These are phyloP conservation scores for Nicator chloris DNA, from an alignment of 2,113 vertebrate species.

Conservation along the genomic window DNA sequence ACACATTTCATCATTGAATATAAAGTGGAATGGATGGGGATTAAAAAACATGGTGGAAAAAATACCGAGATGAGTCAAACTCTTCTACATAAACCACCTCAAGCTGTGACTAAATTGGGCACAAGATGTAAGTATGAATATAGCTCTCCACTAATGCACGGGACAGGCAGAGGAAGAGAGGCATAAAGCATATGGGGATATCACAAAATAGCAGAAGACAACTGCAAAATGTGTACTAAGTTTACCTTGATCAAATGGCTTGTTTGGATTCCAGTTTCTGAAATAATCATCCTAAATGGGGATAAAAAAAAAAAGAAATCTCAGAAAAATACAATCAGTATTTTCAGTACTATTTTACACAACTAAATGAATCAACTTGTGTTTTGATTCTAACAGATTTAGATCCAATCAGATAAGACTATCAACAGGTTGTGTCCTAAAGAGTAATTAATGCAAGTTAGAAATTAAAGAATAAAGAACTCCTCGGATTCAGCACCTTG, in stretches of 20 bases:
- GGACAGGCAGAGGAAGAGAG: neutral
- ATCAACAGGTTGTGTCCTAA: neutral
- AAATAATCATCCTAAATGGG: conserved; percentile 80
- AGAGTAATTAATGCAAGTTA: neutral
- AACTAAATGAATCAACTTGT: neutral
- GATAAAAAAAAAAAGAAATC: neutral
- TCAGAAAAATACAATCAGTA: conserved; percentile 13
- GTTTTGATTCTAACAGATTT: neutral
- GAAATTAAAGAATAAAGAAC: neutral
- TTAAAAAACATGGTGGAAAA: neutral
- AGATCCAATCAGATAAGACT: neutral
- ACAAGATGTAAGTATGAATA: neutral
- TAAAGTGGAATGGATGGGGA: neutral
- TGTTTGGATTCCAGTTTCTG: conserved; percentile 84
- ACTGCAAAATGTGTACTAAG: neutral
- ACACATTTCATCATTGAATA: neutral
- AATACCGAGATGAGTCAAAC: neutral
- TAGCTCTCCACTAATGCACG: neutral
- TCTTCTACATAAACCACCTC: neutral
- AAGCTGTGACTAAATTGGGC: conserved; percentile 1
- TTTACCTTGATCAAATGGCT: conserved; percentile 85
- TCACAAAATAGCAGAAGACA: neutral
- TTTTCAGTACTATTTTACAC: neutral
- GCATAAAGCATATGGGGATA: neutral
- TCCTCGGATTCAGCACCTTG: neutral